A percentile compares a stretch with the other conserved stretches of the same genome.
These are phyloP conservation scores for Papilio aristodemus DNA, from an alignment of 1,140 invertebrate species.

Conservation along the genomic window DNA sequence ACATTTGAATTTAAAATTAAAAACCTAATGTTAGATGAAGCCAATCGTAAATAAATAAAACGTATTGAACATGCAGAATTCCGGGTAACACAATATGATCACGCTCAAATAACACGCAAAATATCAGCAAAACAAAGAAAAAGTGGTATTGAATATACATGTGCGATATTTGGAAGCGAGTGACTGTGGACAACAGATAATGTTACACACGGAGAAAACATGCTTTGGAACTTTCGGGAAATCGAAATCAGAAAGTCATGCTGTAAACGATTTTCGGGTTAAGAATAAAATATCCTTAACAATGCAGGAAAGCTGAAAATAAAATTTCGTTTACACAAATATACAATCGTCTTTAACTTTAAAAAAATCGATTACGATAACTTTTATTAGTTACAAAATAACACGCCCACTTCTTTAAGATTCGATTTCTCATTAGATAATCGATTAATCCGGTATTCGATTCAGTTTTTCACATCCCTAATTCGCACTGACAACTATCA, in stretches of 20 bases:
- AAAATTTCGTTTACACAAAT: slow-evolving; percentile 40
- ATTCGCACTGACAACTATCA: neutral
- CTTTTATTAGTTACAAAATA: neutral
- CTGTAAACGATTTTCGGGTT: slow-evolving; percentile 37
- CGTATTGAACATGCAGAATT: slow-evolving; percentile 47
- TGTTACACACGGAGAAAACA: slow-evolving; percentile 62
- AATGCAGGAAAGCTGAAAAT: slow-evolving; percentile 52
- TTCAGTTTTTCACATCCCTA: neutral
- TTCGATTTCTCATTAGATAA: neutral
- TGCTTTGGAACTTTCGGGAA: slow-evolving; percentile 55
- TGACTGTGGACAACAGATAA: slow-evolving; percentile 51
- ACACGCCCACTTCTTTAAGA: neutral
- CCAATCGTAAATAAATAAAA: slow-evolving; percentile 37
- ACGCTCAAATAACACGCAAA: slow-evolving; percentile 44
- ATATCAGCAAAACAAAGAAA: slow-evolving; percentile 39
- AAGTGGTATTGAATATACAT: slow-evolving; percentile 40
- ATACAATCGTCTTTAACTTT: slow-evolving; percentile 43
- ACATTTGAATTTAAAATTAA: no score
- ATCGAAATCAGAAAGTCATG: slow-evolving; percentile 45
- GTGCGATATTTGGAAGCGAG: slow-evolving; percentile 46
- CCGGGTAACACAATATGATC: slow-evolving; percentile 47
- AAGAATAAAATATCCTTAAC: slow-evolving; percentile 31
- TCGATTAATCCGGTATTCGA: neutral
- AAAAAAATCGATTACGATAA: neutral
- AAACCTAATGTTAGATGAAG: slow-evolving; percentile 52